Base-by-base conservation (phyloP, 2,113 vertebrate genomes). In the Laterallus jamaicensis region DNA sequence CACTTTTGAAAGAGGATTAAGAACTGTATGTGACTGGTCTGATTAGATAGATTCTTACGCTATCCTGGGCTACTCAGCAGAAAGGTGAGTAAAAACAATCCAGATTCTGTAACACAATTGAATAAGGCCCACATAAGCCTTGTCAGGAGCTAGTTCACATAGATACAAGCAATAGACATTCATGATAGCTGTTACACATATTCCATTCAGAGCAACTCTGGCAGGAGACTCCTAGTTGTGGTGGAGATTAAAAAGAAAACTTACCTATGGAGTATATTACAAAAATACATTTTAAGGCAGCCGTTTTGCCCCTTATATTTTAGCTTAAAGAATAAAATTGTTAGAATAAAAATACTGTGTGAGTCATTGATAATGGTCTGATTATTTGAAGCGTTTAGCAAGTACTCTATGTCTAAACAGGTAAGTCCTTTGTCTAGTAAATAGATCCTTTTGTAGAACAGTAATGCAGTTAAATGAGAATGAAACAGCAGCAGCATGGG, bases 351-450 rank as follows among this genome's bases (percentile, higher is more conserved):
- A 58, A 31, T 35, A 24, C 3, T 66, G 11, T 25, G 10, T 50
- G 25, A 47, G 21, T 62, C 10, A 16, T 8, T 73, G 35, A 11
- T 6, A 31, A 2, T 0, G 0, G 11, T 26, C 16, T 44, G 11
- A 26, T 92, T 40, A 54, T 28, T 55, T 31, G 42, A 86, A 24
- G 9, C 3, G 8, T 17, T 18, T 10, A 47, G 37, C 6, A 16
- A 7, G 6, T 31, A 15, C 16, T 68, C 12, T 49, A 80, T 71
- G 16, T 63, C 22, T 60, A 35, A 39, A 1, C 44, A 14, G 8
- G 15, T 59, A 52, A 50, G 52, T 86, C 35, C 29, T 42, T 62
- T 85, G 32, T 31, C 22, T 14, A 5, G 40, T 62, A 52, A 80
- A 39, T 1, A 20, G 59, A 54, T 22, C 11, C 50, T 70, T 78